Conservation (phyloP, 2,888 invertebrate genomes). For the Stenichneumon culpator region DNA sequence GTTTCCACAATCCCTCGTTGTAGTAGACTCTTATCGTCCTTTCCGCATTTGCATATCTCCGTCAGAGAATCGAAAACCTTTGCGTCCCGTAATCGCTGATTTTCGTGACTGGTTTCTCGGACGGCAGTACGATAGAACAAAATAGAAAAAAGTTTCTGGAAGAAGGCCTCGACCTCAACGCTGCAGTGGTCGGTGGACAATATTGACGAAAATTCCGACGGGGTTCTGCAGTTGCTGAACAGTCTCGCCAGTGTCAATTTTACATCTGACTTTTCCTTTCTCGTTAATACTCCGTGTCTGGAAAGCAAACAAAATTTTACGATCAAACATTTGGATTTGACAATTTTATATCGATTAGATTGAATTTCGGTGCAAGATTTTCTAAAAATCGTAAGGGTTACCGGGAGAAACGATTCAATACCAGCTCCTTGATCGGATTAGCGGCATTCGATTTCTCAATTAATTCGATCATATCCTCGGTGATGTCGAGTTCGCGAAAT, state of each 20-base stretch:
- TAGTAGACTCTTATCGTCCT: slow-evolving; percentile 85
- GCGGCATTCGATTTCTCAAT: slow-evolving; percentile 86
- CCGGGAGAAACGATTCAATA: slow-evolving; percentile 87
- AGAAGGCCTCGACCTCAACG: slow-evolving; percentile 86
- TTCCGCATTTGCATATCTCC: slow-evolving; percentile 82
- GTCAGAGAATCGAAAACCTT: slow-evolving; percentile 84
- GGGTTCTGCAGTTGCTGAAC: slow-evolving; percentile 86
- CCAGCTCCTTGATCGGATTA: slow-evolving; percentile 86
- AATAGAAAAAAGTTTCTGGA: slow-evolving; percentile 81
- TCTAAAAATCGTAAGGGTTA: slow-evolving; percentile 68
- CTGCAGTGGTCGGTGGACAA: slow-evolving; percentile 74
- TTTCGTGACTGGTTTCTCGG: slow-evolving; percentile 87
- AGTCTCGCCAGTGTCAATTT: slow-evolving; percentile 88
- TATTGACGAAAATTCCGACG: slow-evolving; percentile 74
- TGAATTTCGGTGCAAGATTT: background rate
- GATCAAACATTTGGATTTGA: too few species aligned
- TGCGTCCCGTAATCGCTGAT: slow-evolving; percentile 79
- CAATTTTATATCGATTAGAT: too few species aligned
- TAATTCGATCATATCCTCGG: slow-evolving; percentile 87
- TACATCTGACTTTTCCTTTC: slow-evolving; percentile 87
- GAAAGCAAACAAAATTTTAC: slow-evolving; percentile 34
- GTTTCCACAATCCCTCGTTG: slow-evolving; percentile 86
- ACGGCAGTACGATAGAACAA: slow-evolving; percentile 64
- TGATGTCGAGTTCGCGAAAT: slow-evolving; percentile 87
- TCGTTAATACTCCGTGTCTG: slow-evolving; percentile 89